phyloP scores from a whole-genome alignment of 2,888 invertebrate genomes.

The Glaucopsyche alexis region DNA sequence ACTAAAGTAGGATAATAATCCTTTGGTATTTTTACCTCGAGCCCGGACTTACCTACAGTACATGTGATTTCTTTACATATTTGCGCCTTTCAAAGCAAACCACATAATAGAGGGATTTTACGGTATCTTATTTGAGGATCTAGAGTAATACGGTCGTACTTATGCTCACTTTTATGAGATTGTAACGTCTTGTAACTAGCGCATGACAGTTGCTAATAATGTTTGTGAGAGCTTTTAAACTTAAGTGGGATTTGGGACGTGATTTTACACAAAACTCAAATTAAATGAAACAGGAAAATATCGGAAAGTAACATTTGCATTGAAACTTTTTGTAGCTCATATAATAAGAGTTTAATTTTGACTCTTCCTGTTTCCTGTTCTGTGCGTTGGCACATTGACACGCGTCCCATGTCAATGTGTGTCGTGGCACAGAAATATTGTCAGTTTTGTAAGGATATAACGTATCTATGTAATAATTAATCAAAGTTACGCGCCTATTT shows the following conservation, averaged over 20 bases:
- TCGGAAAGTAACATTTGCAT: background rate
- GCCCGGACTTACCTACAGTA: conserved; percentile 6
- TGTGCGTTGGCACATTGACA: too few relatives aligned
- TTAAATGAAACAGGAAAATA: background rate
- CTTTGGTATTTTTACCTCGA: conserved; percentile 13
- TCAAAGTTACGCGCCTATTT: too few relatives aligned
- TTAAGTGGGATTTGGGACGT: background rate
- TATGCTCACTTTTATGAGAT: conserved; percentile 2
- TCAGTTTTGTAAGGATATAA: too few relatives aligned
- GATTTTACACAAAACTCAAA: background rate
- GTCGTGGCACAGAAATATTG: too few relatives aligned
- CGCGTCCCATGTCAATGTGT: too few relatives aligned
- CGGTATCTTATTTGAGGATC: conserved; percentile 22
- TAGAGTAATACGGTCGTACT: conserved; percentile 1
- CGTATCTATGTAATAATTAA: too few relatives aligned
- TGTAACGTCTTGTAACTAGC: conserved; percentile 14
- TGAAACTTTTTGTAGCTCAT: background rate
- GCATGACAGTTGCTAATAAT: conserved; percentile 21
- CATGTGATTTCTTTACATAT: conserved; percentile 21
- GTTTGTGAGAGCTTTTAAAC: background rate
- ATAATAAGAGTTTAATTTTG: background rate
- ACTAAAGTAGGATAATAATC: background rate
- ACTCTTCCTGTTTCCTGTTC: too few relatives aligned
- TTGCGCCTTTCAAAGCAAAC: conserved; percentile 23
- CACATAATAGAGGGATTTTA: conserved; percentile 27